phyloP scores from a whole-genome alignment of 2,113 vertebrate species.

The Dromiciops gliroides region DNA sequence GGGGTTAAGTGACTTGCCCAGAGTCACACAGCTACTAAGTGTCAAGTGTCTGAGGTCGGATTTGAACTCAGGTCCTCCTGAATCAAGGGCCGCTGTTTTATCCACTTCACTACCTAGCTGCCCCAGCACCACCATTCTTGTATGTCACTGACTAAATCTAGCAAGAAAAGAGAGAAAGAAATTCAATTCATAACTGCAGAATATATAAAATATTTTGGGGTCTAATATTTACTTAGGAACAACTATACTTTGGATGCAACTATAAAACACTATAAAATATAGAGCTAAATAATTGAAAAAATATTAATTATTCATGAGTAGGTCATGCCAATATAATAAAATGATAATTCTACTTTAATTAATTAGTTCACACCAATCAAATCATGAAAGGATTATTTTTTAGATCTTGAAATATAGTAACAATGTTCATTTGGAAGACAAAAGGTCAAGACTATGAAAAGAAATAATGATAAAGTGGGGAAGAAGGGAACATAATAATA shows the following conservation, averaged over 20 bases:
- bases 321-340: neutral
- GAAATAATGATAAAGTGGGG: neutral
- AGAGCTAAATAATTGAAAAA: neutral
- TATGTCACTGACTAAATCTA: neutral
- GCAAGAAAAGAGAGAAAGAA: neutral
- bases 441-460: neutral
- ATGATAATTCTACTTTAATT: neutral
- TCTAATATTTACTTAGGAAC: neutral
- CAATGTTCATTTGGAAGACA: neutral
- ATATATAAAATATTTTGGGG: neutral
- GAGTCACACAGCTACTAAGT: no score
- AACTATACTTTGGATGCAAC: neutral
- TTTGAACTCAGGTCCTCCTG: no score
- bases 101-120: no score
- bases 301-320: neutral
- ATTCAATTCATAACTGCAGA: neutral
- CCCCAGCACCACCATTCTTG: neutral
- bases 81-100: no score
- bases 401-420: neutral
- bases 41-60: no score
- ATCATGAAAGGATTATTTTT: neutral
- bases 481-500: neutral
- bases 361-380: neutral
- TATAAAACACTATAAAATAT: neutral
- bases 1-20: no score